Evolutionary conservation across 2,888 invertebrate species (phyloP).

Genomic region (Limulus polyphemus): DNA sequence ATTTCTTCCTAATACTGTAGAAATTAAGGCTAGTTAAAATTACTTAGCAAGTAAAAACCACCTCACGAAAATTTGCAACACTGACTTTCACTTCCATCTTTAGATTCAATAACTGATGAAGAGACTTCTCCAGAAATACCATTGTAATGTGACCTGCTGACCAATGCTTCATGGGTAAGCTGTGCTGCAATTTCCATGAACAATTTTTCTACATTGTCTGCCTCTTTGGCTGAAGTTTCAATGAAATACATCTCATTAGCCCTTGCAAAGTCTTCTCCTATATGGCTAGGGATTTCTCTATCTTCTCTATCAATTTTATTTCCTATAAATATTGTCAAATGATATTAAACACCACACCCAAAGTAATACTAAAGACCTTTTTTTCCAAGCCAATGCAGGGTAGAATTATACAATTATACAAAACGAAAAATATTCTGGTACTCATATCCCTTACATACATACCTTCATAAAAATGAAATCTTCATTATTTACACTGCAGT

Average conservation of each 20-base stretch:
- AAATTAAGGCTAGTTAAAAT: too few relatives aligned
- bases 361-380: too few relatives aligned
- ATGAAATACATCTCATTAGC: constrained; percentile 94
- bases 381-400: too few relatives aligned
- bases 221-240: constrained; percentile 95
- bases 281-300: constrained; percentile 83
- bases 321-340: constrained; percentile 42
- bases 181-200: constrained; percentile 92
- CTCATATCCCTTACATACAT: too few relatives aligned
- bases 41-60: neutral
- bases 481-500: too few relatives aligned
- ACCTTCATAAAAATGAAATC: too few relatives aligned
- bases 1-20: too few relatives aligned
- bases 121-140: neutral
- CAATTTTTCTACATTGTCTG: constrained; percentile 89
- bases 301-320: constrained; percentile 96
- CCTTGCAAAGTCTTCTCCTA: constrained; percentile 87
- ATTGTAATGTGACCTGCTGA: neutral
- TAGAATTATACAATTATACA: too few relatives aligned
- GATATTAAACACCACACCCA: too few relatives aligned
- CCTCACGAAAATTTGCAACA: constrained; percentile 17
- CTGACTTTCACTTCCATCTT: constrained; percentile 8
- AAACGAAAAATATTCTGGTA: too few relatives aligned
- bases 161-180: constrained; percentile 37
- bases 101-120: constrained; percentile 1